These are phyloP conservation scores for Trissolcus brochymenae DNA, from an alignment of 2,888 invertebrate genomes.

Conservation along the genomic window DNA sequence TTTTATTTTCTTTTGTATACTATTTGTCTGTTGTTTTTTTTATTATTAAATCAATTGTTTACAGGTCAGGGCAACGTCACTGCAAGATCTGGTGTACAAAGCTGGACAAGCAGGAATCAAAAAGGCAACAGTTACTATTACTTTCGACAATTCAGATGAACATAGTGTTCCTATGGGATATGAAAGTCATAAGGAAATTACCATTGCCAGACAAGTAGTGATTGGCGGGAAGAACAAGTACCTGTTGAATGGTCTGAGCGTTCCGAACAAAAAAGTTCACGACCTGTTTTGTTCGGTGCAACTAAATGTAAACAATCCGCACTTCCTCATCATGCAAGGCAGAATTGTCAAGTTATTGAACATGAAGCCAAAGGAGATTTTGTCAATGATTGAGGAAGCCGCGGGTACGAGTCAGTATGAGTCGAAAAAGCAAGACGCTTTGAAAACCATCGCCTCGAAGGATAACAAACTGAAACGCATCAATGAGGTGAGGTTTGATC, in stretches of 20 bases:
- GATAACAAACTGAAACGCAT: constrained; percentile 93
- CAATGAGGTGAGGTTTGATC: constrained; percentile 79
- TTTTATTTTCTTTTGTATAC: not conserved
- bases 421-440: constrained; percentile 90
- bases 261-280: constrained; percentile 91
- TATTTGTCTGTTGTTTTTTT: not conserved
- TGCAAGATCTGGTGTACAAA: constrained; percentile 98
- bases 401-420: constrained; percentile 99
- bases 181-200: constrained; percentile 92
- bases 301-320: constrained; percentile 99
- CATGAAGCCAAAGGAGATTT: constrained; percentile 98
- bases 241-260: constrained; percentile 93
- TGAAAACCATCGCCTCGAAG: constrained; percentile 93
- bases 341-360: constrained; percentile 98
- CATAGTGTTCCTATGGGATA: constrained; percentile 92
- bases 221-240: constrained; percentile 95
- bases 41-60: not conserved
- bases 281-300: constrained; percentile 98
- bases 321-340: constrained; percentile 99
- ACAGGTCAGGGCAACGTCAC: constrained; percentile 91
- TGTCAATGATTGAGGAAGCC: constrained; percentile 99
- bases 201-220: constrained; percentile 92
- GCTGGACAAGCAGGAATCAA: constrained; percentile 97
- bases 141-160: constrained; percentile 93
- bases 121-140: constrained; percentile 96